Percentiles rank a stretch among this genome's conserved stretches.
Conservation (phyloP, 2,113 vertebrate genomes). For the mouse (Mus musculus) region DNA sequence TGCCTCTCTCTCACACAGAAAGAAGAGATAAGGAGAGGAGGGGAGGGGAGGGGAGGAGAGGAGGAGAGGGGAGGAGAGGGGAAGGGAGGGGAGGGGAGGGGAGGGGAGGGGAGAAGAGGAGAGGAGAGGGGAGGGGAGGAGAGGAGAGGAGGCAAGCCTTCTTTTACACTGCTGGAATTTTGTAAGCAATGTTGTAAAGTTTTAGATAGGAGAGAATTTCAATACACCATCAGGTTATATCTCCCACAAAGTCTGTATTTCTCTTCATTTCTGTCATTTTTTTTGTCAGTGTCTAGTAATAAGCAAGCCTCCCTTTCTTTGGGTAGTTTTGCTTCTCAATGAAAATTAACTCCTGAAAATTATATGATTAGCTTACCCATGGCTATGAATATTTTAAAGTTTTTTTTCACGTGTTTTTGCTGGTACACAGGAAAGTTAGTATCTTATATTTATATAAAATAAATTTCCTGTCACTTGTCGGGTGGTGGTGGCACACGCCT, state of each 20-base stretch:
- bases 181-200: neutral
- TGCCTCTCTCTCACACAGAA: too few relatives aligned
- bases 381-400: neutral
- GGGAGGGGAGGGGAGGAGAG: accelerated
- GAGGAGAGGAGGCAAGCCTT: neutral
- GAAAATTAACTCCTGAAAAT: neutral
- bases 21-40: too few relatives aligned
- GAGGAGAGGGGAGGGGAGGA: too few relatives aligned
- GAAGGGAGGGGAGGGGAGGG: accelerated
- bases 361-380: neutral
- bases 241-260: neutral
- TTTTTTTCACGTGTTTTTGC: neutral
- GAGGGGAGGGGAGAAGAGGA: too few relatives aligned
- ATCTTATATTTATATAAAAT: neutral
- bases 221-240: neutral
- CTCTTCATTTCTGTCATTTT: neutral
- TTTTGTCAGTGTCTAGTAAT: neutral
- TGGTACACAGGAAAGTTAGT: neutral
- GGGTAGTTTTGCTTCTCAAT: neutral
- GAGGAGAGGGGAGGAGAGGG: accelerated
- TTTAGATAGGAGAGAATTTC: slow-evolving; percentile 11
- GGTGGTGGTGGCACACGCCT: too few relatives aligned
- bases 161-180: neutral
- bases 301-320: neutral
- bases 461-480: neutral